Percentiles rank a stretch among this genome's conserved stretches.
phyloP scores from a whole-genome alignment of 1,140 invertebrate species.

The Grapholita molesta region DNA sequence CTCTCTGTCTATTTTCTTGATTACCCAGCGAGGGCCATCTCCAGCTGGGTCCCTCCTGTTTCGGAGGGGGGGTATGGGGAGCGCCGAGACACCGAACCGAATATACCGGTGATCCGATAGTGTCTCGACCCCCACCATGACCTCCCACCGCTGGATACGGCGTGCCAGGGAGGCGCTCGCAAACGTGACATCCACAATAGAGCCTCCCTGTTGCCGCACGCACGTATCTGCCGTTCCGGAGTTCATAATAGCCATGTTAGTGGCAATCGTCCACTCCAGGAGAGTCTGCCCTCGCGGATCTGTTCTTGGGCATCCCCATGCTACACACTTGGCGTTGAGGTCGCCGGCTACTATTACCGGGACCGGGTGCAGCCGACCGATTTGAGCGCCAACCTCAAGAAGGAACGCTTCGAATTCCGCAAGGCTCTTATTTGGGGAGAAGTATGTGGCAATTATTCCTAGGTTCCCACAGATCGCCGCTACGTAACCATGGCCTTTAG shows the following conservation, averaged over 20 bases:
- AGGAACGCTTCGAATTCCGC: not conserved
- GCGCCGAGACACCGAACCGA: constrained; percentile 36
- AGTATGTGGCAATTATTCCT: not conserved
- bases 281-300: constrained; percentile 17
- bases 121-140: not conserved
- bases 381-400: not conserved
- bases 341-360: constrained; percentile 13
- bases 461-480: not conserved
- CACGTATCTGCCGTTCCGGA: not conserved
- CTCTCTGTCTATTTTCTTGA: constrained; percentile 15
- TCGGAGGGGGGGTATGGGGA: too few relatives aligned
- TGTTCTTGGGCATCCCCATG: constrained; percentile 25
- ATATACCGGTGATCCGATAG: constrained; percentile 44
- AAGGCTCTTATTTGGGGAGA: too few relatives aligned
- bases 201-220: constrained; percentile 20
- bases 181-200: not conserved
- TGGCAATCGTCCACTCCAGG: constrained; percentile 18
- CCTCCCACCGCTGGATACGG: constrained; percentile 20
- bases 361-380: not conserved
- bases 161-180: not conserved
- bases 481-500: not conserved
- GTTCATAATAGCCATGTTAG: not conserved
- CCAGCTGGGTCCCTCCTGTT: not conserved
- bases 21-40: constrained; percentile 13
- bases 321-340: constrained; percentile 23